phyloP scores from a whole-genome alignment of 2,797 vertebrate genomes.

The Xerus rutilus region DNA sequence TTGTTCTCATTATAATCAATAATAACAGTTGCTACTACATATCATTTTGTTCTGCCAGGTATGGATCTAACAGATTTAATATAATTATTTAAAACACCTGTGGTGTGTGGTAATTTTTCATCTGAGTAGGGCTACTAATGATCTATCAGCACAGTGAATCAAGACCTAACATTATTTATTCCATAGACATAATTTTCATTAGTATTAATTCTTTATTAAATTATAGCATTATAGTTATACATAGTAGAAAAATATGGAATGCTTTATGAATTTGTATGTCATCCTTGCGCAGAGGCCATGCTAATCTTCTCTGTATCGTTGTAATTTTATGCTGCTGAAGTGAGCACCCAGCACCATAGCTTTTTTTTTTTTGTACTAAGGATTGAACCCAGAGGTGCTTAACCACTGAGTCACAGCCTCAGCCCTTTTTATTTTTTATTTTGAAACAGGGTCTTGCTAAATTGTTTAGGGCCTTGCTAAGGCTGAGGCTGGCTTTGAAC shows the following conservation, averaged over 20 bases:
- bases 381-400: not conserved
- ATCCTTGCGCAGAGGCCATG: too few relatives aligned
- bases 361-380: too few relatives aligned
- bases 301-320: too few relatives aligned
- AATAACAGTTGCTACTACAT: not conserved
- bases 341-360: too few relatives aligned
- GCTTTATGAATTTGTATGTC: too few relatives aligned
- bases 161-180: slow-evolving; percentile 26
- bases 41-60: not conserved
- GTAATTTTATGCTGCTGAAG: too few relatives aligned
- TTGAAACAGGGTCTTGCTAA: too few relatives aligned
- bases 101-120: not conserved
- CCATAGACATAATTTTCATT: not conserved
- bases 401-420: not conserved
- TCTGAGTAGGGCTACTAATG: not conserved
- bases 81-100: not conserved
- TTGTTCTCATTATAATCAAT: slow-evolving; percentile 52
- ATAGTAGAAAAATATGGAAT: too few relatives aligned
- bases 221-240: too few relatives aligned
- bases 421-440: not conserved
- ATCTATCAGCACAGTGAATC: not conserved
- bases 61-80: not conserved
- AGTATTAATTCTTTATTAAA: not conserved
- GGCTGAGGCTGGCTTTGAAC: not conserved
- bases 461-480: too few relatives aligned